A percentile compares a stretch with the other conserved stretches of the same genome.
Conservation (phyloP, 2,888 invertebrate genomes). For the Boloria euphrosyne region DNA sequence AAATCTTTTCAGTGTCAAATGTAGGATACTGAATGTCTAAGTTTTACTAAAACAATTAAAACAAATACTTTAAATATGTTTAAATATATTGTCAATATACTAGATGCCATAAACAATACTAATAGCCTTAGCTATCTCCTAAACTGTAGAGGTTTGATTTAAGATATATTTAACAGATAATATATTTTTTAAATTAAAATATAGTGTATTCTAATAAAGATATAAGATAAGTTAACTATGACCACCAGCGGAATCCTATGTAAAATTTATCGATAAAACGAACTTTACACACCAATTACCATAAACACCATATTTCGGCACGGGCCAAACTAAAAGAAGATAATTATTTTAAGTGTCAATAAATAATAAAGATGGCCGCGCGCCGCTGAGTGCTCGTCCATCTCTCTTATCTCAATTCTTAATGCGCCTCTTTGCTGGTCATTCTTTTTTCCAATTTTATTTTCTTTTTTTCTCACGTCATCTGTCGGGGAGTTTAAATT, state of each 20-base stretch:
- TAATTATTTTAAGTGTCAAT: constrained; percentile 82
- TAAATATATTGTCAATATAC: no score
- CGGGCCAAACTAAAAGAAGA: constrained; percentile 71
- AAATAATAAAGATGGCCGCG: constrained; percentile 79
- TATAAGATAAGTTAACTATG: no score
- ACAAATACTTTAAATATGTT: no score
- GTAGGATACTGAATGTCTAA: constrained; percentile 32
- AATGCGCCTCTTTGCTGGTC: constrained; percentile 80
- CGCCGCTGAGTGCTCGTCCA: constrained; percentile 80
- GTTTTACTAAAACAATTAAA: constrained; percentile 17
- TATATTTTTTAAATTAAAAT: no score
- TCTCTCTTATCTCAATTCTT: constrained; percentile 81
- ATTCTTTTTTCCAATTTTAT: constrained; percentile 67
- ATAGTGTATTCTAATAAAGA: no score
- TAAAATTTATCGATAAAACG: not conserved
- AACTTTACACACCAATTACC: constrained; percentile 23
- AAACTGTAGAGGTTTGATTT: not conserved
- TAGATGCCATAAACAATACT: not conserved
- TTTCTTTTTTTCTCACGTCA: constrained; percentile 69
- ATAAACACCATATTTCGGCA: constrained; percentile 56
- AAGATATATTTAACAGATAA: not conserved
- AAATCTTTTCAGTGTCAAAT: constrained; percentile 35
- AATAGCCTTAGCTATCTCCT: not conserved
- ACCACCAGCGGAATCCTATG: no score
- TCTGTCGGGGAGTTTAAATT: constrained; percentile 72